Base-by-base conservation (phyloP, 1,140 invertebrate species). In the Drosophila littoralis region DNA sequence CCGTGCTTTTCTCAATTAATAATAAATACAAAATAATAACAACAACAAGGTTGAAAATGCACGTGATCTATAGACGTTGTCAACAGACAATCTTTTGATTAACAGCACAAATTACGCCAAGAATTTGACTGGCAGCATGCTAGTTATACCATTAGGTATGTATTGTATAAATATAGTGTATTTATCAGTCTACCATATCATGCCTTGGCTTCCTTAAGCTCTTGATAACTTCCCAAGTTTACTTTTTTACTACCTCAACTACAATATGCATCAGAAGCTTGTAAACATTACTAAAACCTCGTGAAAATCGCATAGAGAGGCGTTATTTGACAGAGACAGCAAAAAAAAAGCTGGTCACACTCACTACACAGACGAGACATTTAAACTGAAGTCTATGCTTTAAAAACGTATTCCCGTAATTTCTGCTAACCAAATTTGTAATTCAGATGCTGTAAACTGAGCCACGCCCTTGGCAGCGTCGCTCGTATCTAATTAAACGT, bases 401-500 rank as follows among this genome's bases (percentile, higher is more conserved):
- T 28, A 28, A 12, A 12, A 40, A 40, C 12, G n/a, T 40, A 5
- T 28, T 28, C 5, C 5, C 22, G 22, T 5, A 28, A 28, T 28
- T 28, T 28, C 38, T 10, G 38, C 5, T 40, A 10, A 6, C 12
- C 9, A 55, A 80, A 80, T 75, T 80, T 73, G 72, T 76, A 76
- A 71, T 71, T 71, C 63, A 81, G 76, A 76, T 76, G 65, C 42
- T 40, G 51, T 33, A 55, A 51, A n/a, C 48, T 51, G 10, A 33
- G 51, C 8, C 45, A 36, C 40, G 33, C 33, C 80, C 65, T 48
- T 51, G 45, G 17, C 65, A 35, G 17, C 55, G 36, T 50, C 57
- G 43, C 61, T 72, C 57, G 63, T 28, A 28, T 81, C 81, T 74
- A 81, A 84, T 85, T 81, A 85, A 82, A 86, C 59, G 79, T 78